Base-by-base conservation (phyloP, 2,797 vertebrate species). In the Geotrypetes seraphini region DNA sequence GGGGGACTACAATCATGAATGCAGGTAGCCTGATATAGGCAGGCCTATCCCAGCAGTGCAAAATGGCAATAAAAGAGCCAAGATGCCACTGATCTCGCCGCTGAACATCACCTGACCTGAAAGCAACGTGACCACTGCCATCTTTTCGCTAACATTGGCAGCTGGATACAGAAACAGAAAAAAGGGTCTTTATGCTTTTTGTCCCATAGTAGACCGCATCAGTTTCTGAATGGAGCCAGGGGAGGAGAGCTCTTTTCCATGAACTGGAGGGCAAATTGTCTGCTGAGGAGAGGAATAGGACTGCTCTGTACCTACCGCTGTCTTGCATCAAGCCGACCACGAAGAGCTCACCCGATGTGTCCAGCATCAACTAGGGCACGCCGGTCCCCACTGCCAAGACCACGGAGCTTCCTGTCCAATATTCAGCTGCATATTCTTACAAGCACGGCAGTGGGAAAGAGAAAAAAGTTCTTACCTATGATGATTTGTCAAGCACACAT, bases 51-150 rank as follows among this genome's bases (percentile, higher is more conserved):
- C 95, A 62, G 90, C 31, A 6, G 88, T 64, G 0, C 87, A 94
- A 57, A 90, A 79, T 3, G 87, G 50, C 0, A 88, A 81, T 43
- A 90, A 83, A 22, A 89, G 91, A 16, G 88, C 68, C 12, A 85
- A 74, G 7, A 64, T 52, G 0, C 61, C 25, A 0, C 46, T 7
- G 5, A 46, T 67, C 15, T 96, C 90, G 22, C 84, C 94, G 61
- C 93, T 94, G 59, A 84, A 73, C 22, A 84, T 75, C 28, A 91
- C 67, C 23, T 85, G 73, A 57, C 86, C 91, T 64, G 92, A 66
- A 7, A 88, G 74, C 34, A 85, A 46, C 3, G 78, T 42, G 23
- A 93, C 91, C 20, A 69, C 84, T 0, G 75, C 57, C 30, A 84
- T 71, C 34, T 85, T 78, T 27, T 95, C 90, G 0, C 44, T 56